Percentiles rank a stretch among this genome's conserved stretches.
These are phyloP conservation scores for Spheniscus humboldti DNA, from an alignment of 2,797 vertebrate genomes.

Conservation along the genomic window DNA sequence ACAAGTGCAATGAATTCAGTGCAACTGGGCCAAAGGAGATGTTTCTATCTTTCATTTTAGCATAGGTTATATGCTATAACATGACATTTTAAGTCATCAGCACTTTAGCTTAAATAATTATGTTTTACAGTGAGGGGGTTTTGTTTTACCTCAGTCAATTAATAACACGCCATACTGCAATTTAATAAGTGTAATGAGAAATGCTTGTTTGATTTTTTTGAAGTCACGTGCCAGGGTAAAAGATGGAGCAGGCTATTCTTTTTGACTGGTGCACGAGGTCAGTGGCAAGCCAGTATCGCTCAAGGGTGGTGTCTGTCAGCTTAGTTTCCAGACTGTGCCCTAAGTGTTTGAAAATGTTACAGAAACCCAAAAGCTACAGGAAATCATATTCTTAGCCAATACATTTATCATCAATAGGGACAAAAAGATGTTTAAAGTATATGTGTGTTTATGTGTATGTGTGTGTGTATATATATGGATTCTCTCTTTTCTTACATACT, in stretches of 20 bases:
- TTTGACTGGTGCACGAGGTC: not conserved
- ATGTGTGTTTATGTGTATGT: not conserved
- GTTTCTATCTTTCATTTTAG: constrained; percentile 32
- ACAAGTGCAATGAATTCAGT: not conserved
- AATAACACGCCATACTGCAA: constrained; percentile 44
- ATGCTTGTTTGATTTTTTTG: constrained; percentile 56
- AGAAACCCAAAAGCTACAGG: not conserved
- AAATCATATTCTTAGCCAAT: not conserved
- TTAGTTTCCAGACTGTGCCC: not conserved
- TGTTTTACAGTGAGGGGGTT: constrained; percentile 25
- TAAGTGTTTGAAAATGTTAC: not conserved
- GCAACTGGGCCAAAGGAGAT: not conserved
- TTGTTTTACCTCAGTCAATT: constrained; percentile 61
- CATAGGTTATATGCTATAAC: constrained; percentile 36
- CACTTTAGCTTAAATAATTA: constrained; percentile 62
- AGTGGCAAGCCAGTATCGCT: not conserved
- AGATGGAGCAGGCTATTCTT: constrained; percentile 18
- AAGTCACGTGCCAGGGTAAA: constrained; percentile 50
- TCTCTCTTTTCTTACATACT: not conserved
- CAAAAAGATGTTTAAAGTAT: not conserved
- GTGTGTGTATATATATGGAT: not conserved
- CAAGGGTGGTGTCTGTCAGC: constrained; percentile 29
- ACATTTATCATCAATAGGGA: not conserved
- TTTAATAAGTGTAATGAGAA: constrained; percentile 69
- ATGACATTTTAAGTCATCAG: constrained; percentile 49